phyloP scores from a whole-genome alignment of 2,888 invertebrate species.

The Arctia plantaginis region DNA sequence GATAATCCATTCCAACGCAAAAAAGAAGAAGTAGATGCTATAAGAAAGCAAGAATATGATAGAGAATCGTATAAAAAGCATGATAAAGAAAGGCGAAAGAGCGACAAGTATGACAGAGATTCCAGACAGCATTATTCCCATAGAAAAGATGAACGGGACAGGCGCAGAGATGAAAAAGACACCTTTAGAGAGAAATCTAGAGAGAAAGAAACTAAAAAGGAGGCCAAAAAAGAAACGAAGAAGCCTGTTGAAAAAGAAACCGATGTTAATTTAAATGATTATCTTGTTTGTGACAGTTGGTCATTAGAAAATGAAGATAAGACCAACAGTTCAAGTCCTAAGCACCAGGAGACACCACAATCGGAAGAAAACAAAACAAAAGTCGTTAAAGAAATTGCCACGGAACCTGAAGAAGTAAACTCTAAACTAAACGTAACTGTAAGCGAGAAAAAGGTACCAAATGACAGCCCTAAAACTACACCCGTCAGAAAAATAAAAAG shows the following conservation, averaged over 20 bases:
- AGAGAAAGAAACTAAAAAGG: conserved; percentile 49
- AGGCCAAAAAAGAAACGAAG: conserved; percentile 43
- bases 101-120: conserved; percentile 51
- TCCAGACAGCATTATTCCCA: conserved; percentile 38
- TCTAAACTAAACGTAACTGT: conserved; percentile 26
- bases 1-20: conserved; percentile 82
- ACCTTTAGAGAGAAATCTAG: conserved; percentile 49
- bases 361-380: conserved; percentile 5
- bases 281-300: conserved; percentile 83
- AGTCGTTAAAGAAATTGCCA: conserved; percentile 40
- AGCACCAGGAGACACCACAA: conserved; percentile 21
- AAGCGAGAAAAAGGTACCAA: conserved; percentile 33
- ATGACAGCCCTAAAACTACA: conserved; percentile 45
- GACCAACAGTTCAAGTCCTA: conserved; percentile 65
- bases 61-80: conserved; percentile 28
- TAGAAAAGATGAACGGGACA: conserved; percentile 46
- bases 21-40: conserved; percentile 57
- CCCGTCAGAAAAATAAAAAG: conserved; percentile 62
- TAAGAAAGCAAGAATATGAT: conserved; percentile 48
- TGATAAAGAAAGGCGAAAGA: conserved; percentile 43
- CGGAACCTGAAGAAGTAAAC: conserved; percentile 41
- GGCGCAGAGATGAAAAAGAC: conserved; percentile 48
- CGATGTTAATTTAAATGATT: conserved; percentile 76
- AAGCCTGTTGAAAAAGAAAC: conserved; percentile 61
- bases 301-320: conserved; percentile 80